A percentile compares a stretch with the other conserved stretches of the same genome.
Evolutionary conservation across 2,888 invertebrate genomes (phyloP).

Genomic region (Drosophila planitibia): DNA sequence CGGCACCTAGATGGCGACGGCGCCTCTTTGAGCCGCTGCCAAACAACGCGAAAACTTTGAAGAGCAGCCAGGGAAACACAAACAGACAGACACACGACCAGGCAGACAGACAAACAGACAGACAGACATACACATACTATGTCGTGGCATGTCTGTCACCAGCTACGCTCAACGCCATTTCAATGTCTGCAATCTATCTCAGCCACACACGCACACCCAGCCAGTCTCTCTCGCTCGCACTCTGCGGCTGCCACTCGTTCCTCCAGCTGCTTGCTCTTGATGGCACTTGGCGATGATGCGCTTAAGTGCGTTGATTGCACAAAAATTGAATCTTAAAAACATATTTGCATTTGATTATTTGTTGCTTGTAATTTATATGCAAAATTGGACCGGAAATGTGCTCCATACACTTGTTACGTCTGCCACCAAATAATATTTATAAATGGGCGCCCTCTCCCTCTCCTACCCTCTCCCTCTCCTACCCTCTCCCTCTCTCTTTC

Average conservation of each 20-base stretch:
- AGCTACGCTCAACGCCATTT: conserved; percentile 51
- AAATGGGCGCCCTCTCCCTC: conserved; percentile 11
- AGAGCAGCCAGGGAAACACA: conserved; percentile 46
- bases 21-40: conserved; percentile 41
- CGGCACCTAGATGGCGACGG: conserved; percentile 11
- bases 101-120: too few relatives aligned
- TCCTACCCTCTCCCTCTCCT: not conserved
- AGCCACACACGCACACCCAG: not conserved
- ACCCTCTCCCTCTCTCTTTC: not conserved
- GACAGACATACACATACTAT: not conserved
- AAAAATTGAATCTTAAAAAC: conserved; percentile 77
- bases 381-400: conserved; percentile 64
- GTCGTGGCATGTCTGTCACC: conserved; percentile 32
- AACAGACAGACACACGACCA: not conserved
- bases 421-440: conserved; percentile 43
- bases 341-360: conserved; percentile 82
- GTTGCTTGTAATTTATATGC: conserved; percentile 81
- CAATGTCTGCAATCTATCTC: conserved; percentile 58
- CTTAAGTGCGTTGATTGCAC: conserved; percentile 74
- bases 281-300: conserved; percentile 53
- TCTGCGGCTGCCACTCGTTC: not conserved
- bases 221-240: not conserved
- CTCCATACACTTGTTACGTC: conserved; percentile 33
- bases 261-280: conserved; percentile 5
- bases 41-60: conserved; percentile 59